Evolutionary conservation across 37 sponge, comb jelly and placozoan genomes (phyloP).

Genomic region (Cladorhizidae sp.): DNA sequence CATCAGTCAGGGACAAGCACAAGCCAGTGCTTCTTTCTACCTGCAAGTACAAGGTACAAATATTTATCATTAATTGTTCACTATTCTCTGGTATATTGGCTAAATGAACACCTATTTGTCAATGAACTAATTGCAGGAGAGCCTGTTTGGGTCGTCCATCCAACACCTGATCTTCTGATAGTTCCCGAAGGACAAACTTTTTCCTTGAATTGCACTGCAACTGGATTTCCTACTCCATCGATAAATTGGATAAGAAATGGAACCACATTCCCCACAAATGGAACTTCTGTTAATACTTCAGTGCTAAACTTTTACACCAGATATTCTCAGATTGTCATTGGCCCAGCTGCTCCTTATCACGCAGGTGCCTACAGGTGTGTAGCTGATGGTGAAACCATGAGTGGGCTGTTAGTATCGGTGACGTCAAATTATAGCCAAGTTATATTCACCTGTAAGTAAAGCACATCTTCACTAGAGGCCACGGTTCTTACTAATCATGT

Average conservation of each 20-base stretch:
- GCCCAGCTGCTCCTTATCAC: not conserved
- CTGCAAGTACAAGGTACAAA: too few species aligned
- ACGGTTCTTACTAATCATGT: too few species aligned
- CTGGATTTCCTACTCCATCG: conserved; percentile 12
- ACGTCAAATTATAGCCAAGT: not conserved
- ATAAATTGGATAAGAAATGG: conserved; percentile 9
- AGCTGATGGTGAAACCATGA: not conserved
- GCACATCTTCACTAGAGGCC: too few species aligned
- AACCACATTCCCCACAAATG: not conserved
- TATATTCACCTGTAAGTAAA: not conserved
- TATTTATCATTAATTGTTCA: too few species aligned
- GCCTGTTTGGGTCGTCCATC: not conserved
- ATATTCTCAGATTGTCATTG: not conserved
- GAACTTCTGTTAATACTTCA: not conserved
- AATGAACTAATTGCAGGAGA: not conserved
- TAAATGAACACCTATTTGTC: too few species aligned
- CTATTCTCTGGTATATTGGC: too few species aligned
- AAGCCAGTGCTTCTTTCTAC: too few species aligned
- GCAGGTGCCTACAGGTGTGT: not conserved
- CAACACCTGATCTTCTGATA: not conserved
- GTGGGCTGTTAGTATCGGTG: not conserved
- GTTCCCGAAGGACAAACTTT: not conserved
- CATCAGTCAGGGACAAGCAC: too few species aligned
- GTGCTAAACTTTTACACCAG: not conserved
- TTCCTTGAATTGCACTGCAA: not conserved